These are phyloP conservation scores for Promerops cafer DNA, from an alignment of 2,113 vertebrate genomes.

Conservation along the genomic window DNA sequence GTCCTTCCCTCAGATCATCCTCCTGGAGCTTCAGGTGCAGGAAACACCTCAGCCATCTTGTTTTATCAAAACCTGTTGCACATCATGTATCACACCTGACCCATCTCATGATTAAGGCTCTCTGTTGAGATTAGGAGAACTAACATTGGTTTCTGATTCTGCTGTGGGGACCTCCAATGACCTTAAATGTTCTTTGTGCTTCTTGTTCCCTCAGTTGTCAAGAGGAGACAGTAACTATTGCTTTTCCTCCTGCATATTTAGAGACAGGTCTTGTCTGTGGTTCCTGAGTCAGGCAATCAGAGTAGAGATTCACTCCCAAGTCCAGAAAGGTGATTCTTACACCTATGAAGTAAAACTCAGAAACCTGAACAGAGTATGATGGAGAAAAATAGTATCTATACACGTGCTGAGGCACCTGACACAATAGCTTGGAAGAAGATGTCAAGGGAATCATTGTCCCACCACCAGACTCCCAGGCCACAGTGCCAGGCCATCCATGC, in stretches of 20 bases:
- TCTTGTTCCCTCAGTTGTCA: rapidly evolving
- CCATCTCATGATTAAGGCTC: not conserved
- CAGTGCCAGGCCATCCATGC: not conserved
- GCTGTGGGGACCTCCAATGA: not conserved
- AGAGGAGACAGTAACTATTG: not conserved
- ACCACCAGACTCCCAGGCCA: not conserved
- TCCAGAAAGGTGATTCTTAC: not conserved
- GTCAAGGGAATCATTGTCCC: not conserved
- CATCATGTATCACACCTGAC: not conserved
- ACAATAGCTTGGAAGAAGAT: not conserved
- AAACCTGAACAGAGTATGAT: not conserved
- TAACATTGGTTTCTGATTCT: not conserved
- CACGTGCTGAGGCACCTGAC: rapidly evolving
- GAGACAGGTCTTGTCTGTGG: not conserved
- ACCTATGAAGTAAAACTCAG: not conserved
- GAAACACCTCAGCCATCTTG: not conserved
- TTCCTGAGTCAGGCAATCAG: not conserved
- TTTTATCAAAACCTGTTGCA: not conserved
- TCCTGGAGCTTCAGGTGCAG: not conserved
- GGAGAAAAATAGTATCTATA: not conserved
- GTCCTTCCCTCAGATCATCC: not conserved
- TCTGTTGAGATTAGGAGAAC: not conserved
- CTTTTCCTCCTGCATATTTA: not conserved
- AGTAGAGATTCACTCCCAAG: not conserved
- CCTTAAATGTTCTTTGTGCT: not conserved